A percentile compares a stretch with the other conserved stretches of the same genome.
These are phyloP conservation scores for Ennomos quercinarius DNA, from an alignment of 2,888 invertebrate genomes.

Conservation along the genomic window DNA sequence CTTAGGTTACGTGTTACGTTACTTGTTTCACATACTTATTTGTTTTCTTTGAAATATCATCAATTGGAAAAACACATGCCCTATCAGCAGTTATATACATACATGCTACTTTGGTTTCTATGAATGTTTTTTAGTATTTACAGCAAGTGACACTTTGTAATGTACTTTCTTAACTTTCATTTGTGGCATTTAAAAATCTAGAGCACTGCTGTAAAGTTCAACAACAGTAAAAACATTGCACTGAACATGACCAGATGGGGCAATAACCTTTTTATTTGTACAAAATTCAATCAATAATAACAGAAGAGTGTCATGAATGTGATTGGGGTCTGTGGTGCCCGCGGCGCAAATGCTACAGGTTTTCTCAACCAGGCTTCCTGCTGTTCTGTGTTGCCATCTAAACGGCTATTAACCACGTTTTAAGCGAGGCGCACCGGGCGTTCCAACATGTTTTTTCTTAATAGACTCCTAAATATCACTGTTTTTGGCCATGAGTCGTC, in stretches of 20 bases:
- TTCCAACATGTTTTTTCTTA: slow-evolving; percentile 74
- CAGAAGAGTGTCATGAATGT: slow-evolving; percentile 69
- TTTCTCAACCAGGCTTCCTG: slow-evolving; percentile 67
- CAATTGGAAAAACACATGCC: no score
- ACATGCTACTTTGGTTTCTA: no score
- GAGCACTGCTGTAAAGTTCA: slow-evolving; percentile 1
- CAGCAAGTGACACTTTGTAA: background rate
- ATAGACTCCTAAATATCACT: slow-evolving; percentile 80
- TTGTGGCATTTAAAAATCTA: slow-evolving; percentile 6
- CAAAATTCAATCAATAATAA: slow-evolving; percentile 69
- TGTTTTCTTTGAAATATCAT: background rate
- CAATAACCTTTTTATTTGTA: slow-evolving; percentile 68
- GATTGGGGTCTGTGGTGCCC: slow-evolving; percentile 54
- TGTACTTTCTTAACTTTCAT: background rate
- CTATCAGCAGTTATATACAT: no score
- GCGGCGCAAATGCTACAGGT: slow-evolving; percentile 61
- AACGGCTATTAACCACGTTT: slow-evolving; percentile 75
- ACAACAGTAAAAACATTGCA: slow-evolving; percentile 33
- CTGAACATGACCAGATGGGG: slow-evolving; percentile 47
- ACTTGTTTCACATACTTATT: slow-evolving; percentile 19
- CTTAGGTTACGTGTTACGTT: slow-evolving; percentile 29
- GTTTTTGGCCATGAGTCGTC: slow-evolving; percentile 75
- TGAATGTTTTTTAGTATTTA: no score
- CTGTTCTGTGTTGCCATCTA: slow-evolving; percentile 73
- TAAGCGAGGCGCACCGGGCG: slow-evolving; percentile 70